A percentile compares a stretch with the other conserved stretches of the same genome.
phyloP scores from a whole-genome alignment of 2,888 invertebrate species.

The Halocaridina rubra region DNA sequence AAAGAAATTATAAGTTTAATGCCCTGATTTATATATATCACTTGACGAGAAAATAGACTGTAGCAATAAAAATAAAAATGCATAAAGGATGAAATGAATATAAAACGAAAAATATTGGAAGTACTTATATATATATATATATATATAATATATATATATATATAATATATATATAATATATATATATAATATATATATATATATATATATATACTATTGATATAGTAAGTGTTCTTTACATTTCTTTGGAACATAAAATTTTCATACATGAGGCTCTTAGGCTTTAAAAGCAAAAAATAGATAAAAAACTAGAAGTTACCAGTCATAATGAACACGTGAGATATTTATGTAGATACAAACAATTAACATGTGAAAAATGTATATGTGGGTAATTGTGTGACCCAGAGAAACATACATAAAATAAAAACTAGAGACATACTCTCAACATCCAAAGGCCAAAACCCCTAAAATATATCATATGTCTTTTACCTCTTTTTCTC shows the following conservation, averaged over 20 bases:
- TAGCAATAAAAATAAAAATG: no score
- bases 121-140: not conserved
- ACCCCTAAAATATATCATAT: no score
- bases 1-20: no score
- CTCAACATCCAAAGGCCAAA: no score
- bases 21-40: no score
- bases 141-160: not conserved
- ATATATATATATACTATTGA: not conserved
- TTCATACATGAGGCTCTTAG: no score
- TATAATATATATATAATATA: not conserved
- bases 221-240: no score
- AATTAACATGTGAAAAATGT: no score
- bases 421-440: not conserved
- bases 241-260: no score
- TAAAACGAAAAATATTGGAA: not conserved
- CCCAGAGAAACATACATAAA: not conserved
- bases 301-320: not conserved
- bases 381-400: no score
- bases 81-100: no score
- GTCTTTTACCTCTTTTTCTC: constrained; percentile 62
- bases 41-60: no score
- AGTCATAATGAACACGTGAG: not conserved
- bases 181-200: not conserved
- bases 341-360: not conserved
- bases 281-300: not conserved